Conservation (phyloP, 2,113 vertebrate genomes). For the Halichoeres trimaculatus region DNA sequence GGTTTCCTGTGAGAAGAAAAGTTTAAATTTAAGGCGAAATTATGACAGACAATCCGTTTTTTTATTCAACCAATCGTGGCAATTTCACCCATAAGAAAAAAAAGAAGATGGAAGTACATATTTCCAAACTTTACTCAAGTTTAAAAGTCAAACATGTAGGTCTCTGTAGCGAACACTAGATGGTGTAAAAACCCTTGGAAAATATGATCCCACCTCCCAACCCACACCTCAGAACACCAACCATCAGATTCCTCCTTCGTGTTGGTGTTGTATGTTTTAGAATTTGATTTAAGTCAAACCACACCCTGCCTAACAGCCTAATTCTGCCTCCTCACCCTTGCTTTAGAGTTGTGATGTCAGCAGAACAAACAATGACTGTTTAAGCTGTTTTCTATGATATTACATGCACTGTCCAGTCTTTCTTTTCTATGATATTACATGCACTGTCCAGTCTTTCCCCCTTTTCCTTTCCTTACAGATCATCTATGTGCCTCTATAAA, state of each 20-base stretch:
- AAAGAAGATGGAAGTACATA: not conserved
- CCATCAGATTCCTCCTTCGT: slow-evolving; percentile 1
- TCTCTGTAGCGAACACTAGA: slow-evolving; percentile 69
- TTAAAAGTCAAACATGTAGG: not conserved
- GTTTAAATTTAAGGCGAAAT: slow-evolving; percentile 8
- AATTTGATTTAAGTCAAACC: slow-evolving; percentile 62
- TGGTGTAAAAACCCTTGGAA: slow-evolving; percentile 60
- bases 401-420: too few species aligned
- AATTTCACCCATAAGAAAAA: not conserved
- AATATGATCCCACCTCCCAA: not conserved
- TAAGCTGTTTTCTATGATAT: not conserved
- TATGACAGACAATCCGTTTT: not conserved
- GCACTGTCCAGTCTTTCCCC: too few species aligned
- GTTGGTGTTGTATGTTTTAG: slow-evolving; percentile 43
- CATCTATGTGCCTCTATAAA: too few species aligned
- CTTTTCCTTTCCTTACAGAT: too few species aligned
- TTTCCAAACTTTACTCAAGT: not conserved
- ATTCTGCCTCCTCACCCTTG: slow-evolving; percentile 32
- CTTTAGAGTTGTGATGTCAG: slow-evolving; percentile 63
- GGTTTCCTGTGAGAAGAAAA: slow-evolving; percentile 63
- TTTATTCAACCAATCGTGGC: not conserved
- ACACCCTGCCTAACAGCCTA: slow-evolving; percentile 64
- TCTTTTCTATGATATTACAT: too few species aligned
- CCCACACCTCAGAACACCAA: slow-evolving; percentile 4
- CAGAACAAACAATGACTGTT: slow-evolving; percentile 55